Conservation (phyloP, 1,140 invertebrate genomes). For the Atta cephalotes region DNA sequence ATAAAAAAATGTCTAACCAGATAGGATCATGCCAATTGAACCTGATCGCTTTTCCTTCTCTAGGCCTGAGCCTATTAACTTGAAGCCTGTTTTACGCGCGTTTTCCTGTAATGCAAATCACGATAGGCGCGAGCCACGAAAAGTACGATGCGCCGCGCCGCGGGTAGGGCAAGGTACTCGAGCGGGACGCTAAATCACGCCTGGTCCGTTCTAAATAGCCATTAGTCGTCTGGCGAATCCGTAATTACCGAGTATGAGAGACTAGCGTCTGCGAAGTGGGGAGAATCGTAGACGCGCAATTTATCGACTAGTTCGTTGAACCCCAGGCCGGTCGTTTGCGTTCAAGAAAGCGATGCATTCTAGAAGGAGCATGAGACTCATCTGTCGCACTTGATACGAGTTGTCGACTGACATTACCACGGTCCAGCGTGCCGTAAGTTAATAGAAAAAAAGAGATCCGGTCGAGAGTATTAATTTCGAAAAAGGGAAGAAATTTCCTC, state of each 20-base stretch:
- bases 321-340: background rate
- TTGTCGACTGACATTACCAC: background rate
- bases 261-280: constrained; percentile 16
- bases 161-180: constrained; percentile 21
- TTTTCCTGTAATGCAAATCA: constrained; percentile 31
- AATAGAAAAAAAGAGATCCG: background rate
- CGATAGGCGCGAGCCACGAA: constrained; percentile 32
- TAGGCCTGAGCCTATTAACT: background rate
- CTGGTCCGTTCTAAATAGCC: constrained; percentile 40
- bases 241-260: constrained; percentile 65
- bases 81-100: constrained; percentile 8
- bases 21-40: constrained; percentile 1
- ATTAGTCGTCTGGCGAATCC: constrained; percentile 57
- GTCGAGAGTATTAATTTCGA: background rate
- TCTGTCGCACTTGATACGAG: constrained; percentile 22
- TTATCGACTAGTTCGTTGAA: constrained; percentile 59
- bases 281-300: constrained; percentile 59
- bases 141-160: background rate
- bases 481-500: background rate
- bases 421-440: background rate
- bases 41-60: background rate
- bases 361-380: background rate
- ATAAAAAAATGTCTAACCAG: constrained; percentile 40
- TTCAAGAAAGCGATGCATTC: constrained; percentile 25
- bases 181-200: constrained; percentile 60